Evolutionary conservation across 2,888 invertebrate genomes (phyloP), one percentile per base, ranked within the genome.

Genomic region (Antheraea assamensis): DNA sequence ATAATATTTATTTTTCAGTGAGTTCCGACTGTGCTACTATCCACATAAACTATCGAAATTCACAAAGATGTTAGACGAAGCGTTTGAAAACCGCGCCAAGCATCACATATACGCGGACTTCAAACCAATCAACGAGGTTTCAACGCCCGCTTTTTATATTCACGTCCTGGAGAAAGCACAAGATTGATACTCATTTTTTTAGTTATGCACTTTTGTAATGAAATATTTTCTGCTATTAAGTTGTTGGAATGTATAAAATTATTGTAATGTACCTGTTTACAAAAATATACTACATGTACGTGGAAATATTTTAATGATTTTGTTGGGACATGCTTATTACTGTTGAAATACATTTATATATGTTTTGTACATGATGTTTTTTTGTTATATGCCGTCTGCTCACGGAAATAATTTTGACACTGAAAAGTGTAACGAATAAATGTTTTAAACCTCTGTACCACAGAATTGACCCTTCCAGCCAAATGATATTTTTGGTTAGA

Each of bases 11-110:
- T 70, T 76, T 91, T 91, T 68, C 90, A 98, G 97, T 83, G 97
- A 98, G 83, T 98, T 98, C 90, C 96, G 98, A 2, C 92, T 98
- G 49, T 98, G 98, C 49, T 98, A 98, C 91, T 98, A 98, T 92
- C 98, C 98, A 0, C 98, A 98, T 88, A 96, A 96, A 77, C 88
- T 98, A 81, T 94, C 95, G 70, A 94, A 95, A 35, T 98, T 98
- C 92, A 96, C 95, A 0, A 84, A 92, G 47, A 97, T 98, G 94
- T 88, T 98, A 75, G 92, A 95, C 77, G 96, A 96, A 71, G 96
- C 96, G 3, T 98, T 98, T 86, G 96, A 96, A 68, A 85, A 90
- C 42, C 90, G 95, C 42, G 95, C 96, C 1, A 95, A 95, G 72
- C 97, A 97, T 87, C 95, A 95, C 76, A 96, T 98, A 74, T 98